Evolutionary conservation across 2,888 invertebrate genomes (phyloP), one percentile per base, ranked within the genome.

Genomic region (Acronicta leporina): DNA sequence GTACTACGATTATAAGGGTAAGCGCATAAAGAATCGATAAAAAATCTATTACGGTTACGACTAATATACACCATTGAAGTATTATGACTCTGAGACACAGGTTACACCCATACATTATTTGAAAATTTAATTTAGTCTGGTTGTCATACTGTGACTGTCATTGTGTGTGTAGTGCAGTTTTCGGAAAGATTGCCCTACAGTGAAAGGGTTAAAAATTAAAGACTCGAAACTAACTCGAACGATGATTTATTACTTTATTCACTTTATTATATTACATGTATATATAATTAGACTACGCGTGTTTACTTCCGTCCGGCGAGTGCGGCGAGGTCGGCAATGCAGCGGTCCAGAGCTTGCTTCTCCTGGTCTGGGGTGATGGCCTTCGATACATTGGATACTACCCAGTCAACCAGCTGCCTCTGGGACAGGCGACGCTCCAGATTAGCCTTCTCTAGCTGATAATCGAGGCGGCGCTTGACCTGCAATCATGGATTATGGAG

Each of bases 291-390:
- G 47, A 62, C 74, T 77, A 74, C 63, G 50, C 30, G 46, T 43
- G 54, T 82, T 84, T 77, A 92, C 76, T 91, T 84, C 76, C 77
- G 88, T 56, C 92, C 93, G 60, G 98, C 96, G 72, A 99, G 92
- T 11, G 94, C 95, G 75, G 97, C 96, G 77, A 99, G 95, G 94
- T 98, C 98, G 16, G 96, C 95, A 87, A 99, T 97, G 93, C 99
- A 99, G 88, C 93, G 97, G 91, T 97, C 96, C 68, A 99, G 95
- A 71, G 97, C 97, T 77, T 98, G 97, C 89, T 98, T 98, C 90
- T 99, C 99, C 93, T 98, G 98, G 84, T 98, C 97, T 0, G 98
- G 97, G n/a, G 98, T 98, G 87, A 99, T 98, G 64, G 98, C 96
- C 82, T 97, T 96, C 74, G 96, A 95, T 8, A 99, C 99, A 84